A percentile compares a stretch with the other conserved stretches of the same genome.
These are phyloP conservation scores for Tenthredo mesomela DNA, from an alignment of 2,888 invertebrate species.

Conservation along the genomic window DNA sequence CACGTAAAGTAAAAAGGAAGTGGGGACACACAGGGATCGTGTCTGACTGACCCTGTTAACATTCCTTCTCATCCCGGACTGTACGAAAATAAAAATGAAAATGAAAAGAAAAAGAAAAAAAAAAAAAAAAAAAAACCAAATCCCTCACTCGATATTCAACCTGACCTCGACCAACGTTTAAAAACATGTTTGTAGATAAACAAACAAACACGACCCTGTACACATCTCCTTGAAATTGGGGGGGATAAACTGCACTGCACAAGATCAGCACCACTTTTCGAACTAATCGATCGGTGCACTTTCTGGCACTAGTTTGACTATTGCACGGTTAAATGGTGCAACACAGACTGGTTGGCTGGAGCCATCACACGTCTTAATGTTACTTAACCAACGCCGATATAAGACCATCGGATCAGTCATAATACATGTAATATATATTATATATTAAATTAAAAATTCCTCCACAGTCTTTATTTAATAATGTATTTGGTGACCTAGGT, in stretches of 20 bases:
- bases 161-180: slow-evolving; percentile 45
- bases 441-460: slow-evolving; percentile 74
- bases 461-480: slow-evolving; percentile 75
- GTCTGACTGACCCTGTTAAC: slow-evolving; percentile 53
- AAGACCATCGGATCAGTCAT: slow-evolving; percentile 69
- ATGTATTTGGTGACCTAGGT: slow-evolving; percentile 79
- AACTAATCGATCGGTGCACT: slow-evolving; percentile 50
- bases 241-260: slow-evolving; percentile 44
- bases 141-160: slow-evolving; percentile 45
- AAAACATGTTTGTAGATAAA: slow-evolving; percentile 35
- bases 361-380: slow-evolving; percentile 49
- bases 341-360: slow-evolving; percentile 52
- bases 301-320: slow-evolving; percentile 52
- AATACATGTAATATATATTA: slow-evolving; percentile 76
- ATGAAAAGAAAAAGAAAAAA: slow-evolving; percentile 2
- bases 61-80: slow-evolving; percentile 53
- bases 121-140: background rate
- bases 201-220: slow-evolving; percentile 34
- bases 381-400: slow-evolving; percentile 53
- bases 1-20: slow-evolving; percentile 50
- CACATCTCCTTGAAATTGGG: slow-evolving; percentile 25
- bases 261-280: slow-evolving; percentile 52
- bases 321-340: slow-evolving; percentile 49
- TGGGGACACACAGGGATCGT: slow-evolving; percentile 53
- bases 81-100: slow-evolving; percentile 18